Base-by-base conservation (phyloP, 2,113 vertebrate genomes). In the Aptenodytes forsteri region DNA sequence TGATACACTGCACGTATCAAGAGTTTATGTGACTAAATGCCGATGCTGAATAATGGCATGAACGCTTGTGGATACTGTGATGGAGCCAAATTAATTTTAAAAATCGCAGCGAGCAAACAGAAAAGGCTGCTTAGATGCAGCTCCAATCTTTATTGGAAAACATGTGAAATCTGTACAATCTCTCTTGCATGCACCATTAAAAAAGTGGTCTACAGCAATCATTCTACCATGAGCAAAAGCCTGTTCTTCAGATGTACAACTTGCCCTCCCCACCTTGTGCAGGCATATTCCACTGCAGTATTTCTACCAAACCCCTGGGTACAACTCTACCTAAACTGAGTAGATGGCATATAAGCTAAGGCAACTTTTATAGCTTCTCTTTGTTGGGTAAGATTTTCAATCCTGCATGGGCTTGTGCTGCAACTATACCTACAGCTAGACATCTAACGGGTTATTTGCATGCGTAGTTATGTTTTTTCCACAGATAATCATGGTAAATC, bases 361-460 rank as follows among this genome's bases (percentile, higher is more conserved):
- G 38, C 14, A 97, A 87, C 26, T 81, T 84, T 42, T 78, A 38
- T 10, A 82, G 47, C 34, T 82, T 84, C 72, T 69, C 44, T 87
- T 89, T 67, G 38, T 67, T 94, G 77, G 72, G 69, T 75, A 95
- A 89, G n/a, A 82, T 89, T 87, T 91, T 89, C 82, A 90, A 84
- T 95, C 91, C 69, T 95, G 91, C 91, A 91, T 89, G 89, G 89
- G 81, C 96, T 94, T 94, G 93, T 90, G 86, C 89, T 56, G 80
- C 56, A 93, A 91, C 87, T 92, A 67, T 82, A 95, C 83, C 86
- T 93, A 84, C 86, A 96, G 77, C 92, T 89, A 97, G 92, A 84
- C 46, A 84, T 87, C 85, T 96, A 93, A 95, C 0, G 2, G 66
- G 64, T 87, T 89, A 95, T 95, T 95, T 92, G 77, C 96, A 93